Evolutionary conservation across 2,888 invertebrate genomes (phyloP), one percentile per base, ranked within the genome.

Genomic region (Molorchus minor): DNA sequence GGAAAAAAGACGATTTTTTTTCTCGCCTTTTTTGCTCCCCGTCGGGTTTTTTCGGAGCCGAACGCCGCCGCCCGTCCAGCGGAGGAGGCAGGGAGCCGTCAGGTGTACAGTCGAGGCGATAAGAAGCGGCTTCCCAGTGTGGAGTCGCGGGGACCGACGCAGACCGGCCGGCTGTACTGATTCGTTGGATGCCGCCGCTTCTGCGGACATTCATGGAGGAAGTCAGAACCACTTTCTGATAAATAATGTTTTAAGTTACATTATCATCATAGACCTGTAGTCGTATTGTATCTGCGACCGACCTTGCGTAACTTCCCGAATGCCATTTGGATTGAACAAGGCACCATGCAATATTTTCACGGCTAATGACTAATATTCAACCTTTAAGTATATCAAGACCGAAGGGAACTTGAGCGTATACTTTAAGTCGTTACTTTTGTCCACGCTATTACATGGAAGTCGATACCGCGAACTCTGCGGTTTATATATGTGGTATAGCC

Each of bases 1-100:
- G 58, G 63, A 68, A 69, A 69, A 69, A 64, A 68, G 65, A 64
- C 61, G 44, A 62, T 43, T 58, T 68, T 68, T 68, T 67, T 62
- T 55, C 66, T 58, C 55, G 62, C 59, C 57, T 60, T 62, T 68
- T 68, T 68, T 69, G 67, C 62, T 35, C 58, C 56, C 62, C 55
- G 61, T 56, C 52, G 38, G 66, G 54, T 66, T 64, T 66, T 64
- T 64, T 66, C 56, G 43, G 20, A 45, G 30, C 51, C 35, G 40
- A 57, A 49, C 15, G 25, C 38, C 41, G 30, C 55, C 47, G n/a
- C n/a, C n/a, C n/a, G 55, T 20, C 13, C 36, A 54, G 47, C 43
- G 62, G 57, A 55, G 60, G 61, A 56, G 63, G 59, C 56, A 61
- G 61, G 56, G 63, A 61, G 67, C 57, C 57, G 64, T 63, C 54